Percentiles rank a stretch among this genome's conserved stretches.
Evolutionary conservation across 1,140 invertebrate genomes (phyloP).

Genomic region (Drosophila bocki): DNA sequence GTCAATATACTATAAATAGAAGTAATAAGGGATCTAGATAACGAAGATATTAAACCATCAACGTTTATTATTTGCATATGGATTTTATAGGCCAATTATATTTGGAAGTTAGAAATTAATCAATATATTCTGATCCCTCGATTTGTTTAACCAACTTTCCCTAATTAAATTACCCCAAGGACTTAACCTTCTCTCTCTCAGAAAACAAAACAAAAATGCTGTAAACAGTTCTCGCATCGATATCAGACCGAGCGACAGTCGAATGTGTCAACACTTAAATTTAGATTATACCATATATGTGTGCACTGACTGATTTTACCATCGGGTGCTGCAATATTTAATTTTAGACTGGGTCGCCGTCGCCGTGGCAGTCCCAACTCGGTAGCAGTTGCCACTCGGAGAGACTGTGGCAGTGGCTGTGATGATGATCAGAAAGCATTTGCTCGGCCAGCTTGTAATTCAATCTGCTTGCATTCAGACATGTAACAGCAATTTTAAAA

Average conservation of each 20-base stretch:
- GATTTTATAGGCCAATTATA: no score
- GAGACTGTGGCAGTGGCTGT: slow-evolving; percentile 28
- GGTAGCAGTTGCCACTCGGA: slow-evolving; percentile 34
- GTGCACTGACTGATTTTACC: slow-evolving; percentile 68
- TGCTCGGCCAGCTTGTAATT: slow-evolving; percentile 78
- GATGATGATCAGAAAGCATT: slow-evolving; percentile 49
- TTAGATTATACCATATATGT: slow-evolving; percentile 83
- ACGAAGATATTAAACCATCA: not conserved
- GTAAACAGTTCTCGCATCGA: slow-evolving; percentile 38
- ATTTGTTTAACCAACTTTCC: not conserved
- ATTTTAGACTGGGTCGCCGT: slow-evolving; percentile 62
- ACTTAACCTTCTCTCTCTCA: not conserved
- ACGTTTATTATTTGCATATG: not conserved
- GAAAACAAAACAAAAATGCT: slow-evolving; percentile 12
- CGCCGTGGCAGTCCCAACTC: slow-evolving; percentile 31
- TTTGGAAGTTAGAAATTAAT: no score
- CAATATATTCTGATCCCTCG: no score
- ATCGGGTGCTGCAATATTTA: slow-evolving; percentile 70
- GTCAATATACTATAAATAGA: slow-evolving; percentile 7
- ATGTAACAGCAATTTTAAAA: slow-evolving; percentile 85
- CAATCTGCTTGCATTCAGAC: slow-evolving; percentile 84
- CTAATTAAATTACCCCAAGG: no score
- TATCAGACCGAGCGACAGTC: slow-evolving; percentile 45
- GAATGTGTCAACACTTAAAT: slow-evolving; percentile 83
- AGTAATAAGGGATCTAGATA: not conserved